Percentiles rank a stretch among this genome's conserved stretches.
phyloP scores from a whole-genome alignment of 35 echinoderm and acorn worm genomes.

The Eucidaris tribuloides region DNA sequence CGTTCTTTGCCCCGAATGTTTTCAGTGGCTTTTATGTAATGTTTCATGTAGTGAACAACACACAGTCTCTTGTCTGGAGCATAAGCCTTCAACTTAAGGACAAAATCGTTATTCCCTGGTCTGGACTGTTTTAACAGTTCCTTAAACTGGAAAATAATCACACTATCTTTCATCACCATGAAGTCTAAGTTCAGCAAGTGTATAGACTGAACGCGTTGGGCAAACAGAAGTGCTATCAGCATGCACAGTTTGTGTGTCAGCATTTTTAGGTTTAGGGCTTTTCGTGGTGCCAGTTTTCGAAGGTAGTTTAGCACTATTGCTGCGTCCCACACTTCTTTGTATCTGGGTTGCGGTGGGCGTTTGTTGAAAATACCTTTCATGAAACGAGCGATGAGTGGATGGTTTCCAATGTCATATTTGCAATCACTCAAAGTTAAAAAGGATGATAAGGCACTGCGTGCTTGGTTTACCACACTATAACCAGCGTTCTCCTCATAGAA shows the following conservation, averaged over 20 bases:
- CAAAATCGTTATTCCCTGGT: conserved; percentile 23
- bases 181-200: conserved; percentile 8
- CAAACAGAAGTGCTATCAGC: conserved; percentile 41
- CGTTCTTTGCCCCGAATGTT: too few species aligned
- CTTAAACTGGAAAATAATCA: conserved; percentile 7
- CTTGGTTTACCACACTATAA: conserved; percentile 37
- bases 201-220: conserved; percentile 47
- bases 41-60: too few species aligned
- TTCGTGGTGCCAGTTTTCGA: neutral
- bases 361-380: conserved; percentile 31
- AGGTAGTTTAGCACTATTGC: neutral
- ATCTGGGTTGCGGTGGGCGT: conserved; percentile 6
- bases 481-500: neutral
- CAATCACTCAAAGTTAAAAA: neutral
- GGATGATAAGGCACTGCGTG: conserved; percentile 11
- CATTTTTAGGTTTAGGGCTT: conserved; percentile 27
- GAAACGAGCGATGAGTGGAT: conserved; percentile 22
- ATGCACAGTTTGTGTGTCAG: conserved; percentile 53
- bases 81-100: conserved; percentile 23
- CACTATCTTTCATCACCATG: neutral
- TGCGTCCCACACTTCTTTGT: neutral
- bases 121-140: conserved; percentile 11
- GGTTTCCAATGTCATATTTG: conserved; percentile 8
- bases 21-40: too few species aligned
- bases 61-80: conserved; percentile 35